Conservation (phyloP, 37 sponge, comb jelly and placozoan species). For the Haliclona indistincta region DNA sequence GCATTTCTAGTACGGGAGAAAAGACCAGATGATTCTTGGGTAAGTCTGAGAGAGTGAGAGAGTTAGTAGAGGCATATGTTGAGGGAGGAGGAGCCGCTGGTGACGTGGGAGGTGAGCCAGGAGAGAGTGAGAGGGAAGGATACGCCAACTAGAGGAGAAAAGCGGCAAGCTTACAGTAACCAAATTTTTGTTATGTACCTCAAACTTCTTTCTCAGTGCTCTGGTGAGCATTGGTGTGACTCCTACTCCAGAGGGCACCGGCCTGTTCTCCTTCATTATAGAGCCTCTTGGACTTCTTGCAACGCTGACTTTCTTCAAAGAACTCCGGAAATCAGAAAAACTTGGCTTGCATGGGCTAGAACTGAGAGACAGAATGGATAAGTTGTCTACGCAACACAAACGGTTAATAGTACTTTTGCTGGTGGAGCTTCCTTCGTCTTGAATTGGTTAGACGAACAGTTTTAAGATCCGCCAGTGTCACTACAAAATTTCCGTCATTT, state of each 20-base stretch:
- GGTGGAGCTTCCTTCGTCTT: not conserved
- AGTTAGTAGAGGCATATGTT: not conserved
- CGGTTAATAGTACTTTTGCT: too few relatives aligned
- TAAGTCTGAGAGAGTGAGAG: conserved; percentile 44
- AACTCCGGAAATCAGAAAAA: conserved; percentile 12
- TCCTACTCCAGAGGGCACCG: conserved; percentile 38
- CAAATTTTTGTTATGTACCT: conserved; percentile 20
- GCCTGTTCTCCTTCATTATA: conserved; percentile 5
- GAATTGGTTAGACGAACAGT: conserved; percentile 34
- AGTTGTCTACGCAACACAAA: too few relatives aligned
- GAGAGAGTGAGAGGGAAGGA: not conserved
- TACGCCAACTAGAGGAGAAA: not conserved
- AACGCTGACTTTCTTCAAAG: not conserved
- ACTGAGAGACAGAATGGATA: too few relatives aligned
- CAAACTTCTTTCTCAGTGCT: conserved; percentile 68
- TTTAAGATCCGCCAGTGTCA: conserved; percentile 52
- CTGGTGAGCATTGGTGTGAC: conserved; percentile 63
- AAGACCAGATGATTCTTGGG: conserved; percentile 5
- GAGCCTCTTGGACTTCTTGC: conserved; percentile 27
- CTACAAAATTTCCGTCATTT: conserved; percentile 19
- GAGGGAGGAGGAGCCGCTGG: conserved; percentile 27
- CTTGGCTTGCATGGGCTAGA: not conserved
- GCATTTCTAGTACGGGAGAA: conserved; percentile 36
- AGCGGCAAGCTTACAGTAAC: not conserved
- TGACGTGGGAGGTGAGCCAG: not conserved